These are phyloP conservation scores for Morus bassanus DNA, from an alignment of 2,797 vertebrate species.

Conservation along the genomic window DNA sequence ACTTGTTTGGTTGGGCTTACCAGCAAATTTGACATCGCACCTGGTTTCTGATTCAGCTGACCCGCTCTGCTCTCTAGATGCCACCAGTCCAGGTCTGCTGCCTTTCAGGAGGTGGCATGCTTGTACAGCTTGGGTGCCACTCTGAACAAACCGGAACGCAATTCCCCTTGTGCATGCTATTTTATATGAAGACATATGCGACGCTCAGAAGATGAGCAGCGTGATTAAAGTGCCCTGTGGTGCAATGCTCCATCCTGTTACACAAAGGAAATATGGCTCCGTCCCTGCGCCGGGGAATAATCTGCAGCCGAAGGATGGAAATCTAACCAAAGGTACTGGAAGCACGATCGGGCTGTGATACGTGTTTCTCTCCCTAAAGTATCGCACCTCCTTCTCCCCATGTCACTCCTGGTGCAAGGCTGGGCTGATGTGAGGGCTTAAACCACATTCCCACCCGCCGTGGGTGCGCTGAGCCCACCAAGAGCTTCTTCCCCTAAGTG, in stretches of 20 bases:
- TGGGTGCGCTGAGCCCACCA: background rate
- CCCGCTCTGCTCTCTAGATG: background rate
- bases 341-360: too few species aligned
- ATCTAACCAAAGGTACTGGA: background rate
- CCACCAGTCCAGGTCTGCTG: background rate
- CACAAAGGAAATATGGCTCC: background rate
- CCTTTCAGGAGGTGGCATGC: background rate
- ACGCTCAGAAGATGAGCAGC: background rate
- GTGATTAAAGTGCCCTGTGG: background rate
- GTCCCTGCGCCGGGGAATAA: background rate
- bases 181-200: background rate
- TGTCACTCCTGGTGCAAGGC: background rate
- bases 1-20: background rate
- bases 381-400: background rate
- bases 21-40: background rate
- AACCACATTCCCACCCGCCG: fast-evolving
- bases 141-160: background rate
- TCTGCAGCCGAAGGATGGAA: background rate
- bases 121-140: background rate
- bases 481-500: background rate
- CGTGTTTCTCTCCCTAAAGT: too few species aligned
- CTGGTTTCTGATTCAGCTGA: background rate
- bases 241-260: background rate
- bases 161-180: background rate
- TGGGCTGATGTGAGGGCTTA: too few species aligned